Conservation (phyloP, 2,888 invertebrate genomes). For the Ichneumoninae sp. region DNA sequence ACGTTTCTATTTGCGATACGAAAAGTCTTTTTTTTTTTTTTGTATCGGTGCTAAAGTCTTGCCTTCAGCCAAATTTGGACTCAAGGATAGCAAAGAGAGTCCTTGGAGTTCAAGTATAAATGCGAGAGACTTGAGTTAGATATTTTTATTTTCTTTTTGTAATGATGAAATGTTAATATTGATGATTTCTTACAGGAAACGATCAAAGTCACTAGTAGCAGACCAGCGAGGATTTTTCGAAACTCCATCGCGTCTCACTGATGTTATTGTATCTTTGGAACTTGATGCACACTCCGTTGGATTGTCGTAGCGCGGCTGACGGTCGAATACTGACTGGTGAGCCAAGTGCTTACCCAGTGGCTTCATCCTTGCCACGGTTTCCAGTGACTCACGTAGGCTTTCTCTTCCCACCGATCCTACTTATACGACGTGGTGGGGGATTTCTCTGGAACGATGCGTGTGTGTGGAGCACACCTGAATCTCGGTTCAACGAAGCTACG, state of each 20-base stretch:
- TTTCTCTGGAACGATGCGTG: conserved; percentile 31
- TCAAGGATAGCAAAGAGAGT: conserved; percentile 23
- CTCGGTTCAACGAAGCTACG: conserved; percentile 2
- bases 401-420: conserved; percentile 72
- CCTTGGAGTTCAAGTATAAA: neutral
- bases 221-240: conserved; percentile 58
- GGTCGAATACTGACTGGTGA: conserved; percentile 62
- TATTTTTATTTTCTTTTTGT: neutral
- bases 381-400: conserved; percentile 69
- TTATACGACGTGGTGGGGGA: neutral
- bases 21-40: conserved; percentile 7
- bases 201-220: conserved; percentile 53
- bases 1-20: neutral
- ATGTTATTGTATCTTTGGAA: conserved; percentile 24
- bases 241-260: conserved; percentile 62
- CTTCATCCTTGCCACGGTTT: conserved; percentile 35
- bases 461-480: conserved; percentile 23
- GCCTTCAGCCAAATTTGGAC: conserved; percentile 26
- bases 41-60: conserved; percentile 21
- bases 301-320: conserved; percentile 34
- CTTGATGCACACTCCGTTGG: conserved; percentile 10
- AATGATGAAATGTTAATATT: neutral
- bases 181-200: conserved; percentile 57
- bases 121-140: neutral
- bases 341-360: conserved; percentile 28